Evolutionary conservation across 64 coral and sea anemone genomes (phyloP), one percentile per base, ranked within the genome.

Genomic region (Actinia equina): DNA sequence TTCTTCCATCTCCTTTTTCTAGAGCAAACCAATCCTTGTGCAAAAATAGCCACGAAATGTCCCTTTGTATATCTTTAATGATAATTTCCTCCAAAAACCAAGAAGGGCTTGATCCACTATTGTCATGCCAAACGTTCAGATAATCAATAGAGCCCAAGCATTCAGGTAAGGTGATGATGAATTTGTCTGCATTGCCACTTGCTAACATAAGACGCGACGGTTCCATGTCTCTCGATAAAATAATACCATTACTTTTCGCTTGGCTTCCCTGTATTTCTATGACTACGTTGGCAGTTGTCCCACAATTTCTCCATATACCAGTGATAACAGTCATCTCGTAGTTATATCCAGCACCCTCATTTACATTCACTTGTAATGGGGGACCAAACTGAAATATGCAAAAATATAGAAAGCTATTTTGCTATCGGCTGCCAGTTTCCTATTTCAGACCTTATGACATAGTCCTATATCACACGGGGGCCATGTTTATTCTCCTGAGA

Each of bases 181-280:
- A 92, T 16, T 62, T 80, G 44, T 95, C 89, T 11, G 90, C 83
- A 81, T 86, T 92, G 9, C 93, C 93, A 20, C 67, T 62, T 58
- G 53, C 82, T 14, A 95, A 81, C 11, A 85, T 26, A 44, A 88
- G 41, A 43, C 89, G 86, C 41, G 61, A 84, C 15, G 64, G 59
- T 5, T 80, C 64, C 49, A 86, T 79, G 59, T 91, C 53, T 6
- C 43, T 67, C 19, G 85, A 84, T 65, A 95, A 86, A 30, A 85
- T 55, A 58, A 95, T 92, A 30, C 71, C 37, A 54, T 80, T 45
- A 43, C 93, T 95, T 61, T 76, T 71, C 6, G 82, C 57, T n/a
- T 95, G 89, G 78, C 58, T 95, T 82, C 93, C 93, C 57, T 91
- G 58, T 49, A 95, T 85, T 54, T 87, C 90, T 85, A 95, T 95